phyloP scores from a whole-genome alignment of 2,113 vertebrate species.

The Dascyllus trimaculatus region DNA sequence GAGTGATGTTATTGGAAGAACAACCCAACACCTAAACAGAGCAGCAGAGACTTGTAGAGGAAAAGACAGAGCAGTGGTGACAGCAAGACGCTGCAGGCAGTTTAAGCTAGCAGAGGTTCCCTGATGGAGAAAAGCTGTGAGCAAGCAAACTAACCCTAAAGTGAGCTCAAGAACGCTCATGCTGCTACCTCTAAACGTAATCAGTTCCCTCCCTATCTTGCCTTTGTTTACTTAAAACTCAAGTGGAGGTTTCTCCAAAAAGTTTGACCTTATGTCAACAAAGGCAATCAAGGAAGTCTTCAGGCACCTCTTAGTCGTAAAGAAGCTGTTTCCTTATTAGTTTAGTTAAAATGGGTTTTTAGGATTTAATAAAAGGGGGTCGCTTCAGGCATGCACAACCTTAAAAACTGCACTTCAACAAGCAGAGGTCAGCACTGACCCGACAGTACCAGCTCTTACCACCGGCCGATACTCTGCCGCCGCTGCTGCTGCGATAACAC shows the following conservation, averaged over 20 bases:
- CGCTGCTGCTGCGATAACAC: constrained; percentile 69
- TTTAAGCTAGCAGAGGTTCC: constrained; percentile 43
- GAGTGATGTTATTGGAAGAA: constrained; percentile 50
- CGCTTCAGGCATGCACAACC: constrained; percentile 38
- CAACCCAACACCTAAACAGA: constrained; percentile 43
- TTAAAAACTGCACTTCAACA: constrained; percentile 63
- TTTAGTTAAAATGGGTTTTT: neutral
- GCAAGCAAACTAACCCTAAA: constrained; percentile 27
- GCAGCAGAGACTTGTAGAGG: constrained; percentile 31
- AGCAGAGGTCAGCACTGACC: constrained; percentile 92
- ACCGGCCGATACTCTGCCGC: constrained; percentile 56
- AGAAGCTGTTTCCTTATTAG: neutral
- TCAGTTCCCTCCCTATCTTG: constrained; percentile 24
- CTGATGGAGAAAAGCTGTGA: constrained; percentile 13
- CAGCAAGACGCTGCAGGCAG: constrained; percentile 45
- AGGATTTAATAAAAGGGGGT: neutral
- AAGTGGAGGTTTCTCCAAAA: constrained; percentile 32
- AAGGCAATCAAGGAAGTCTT: constrained; percentile 49
- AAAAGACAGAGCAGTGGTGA: constrained; percentile 28
- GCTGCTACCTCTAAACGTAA: neutral
- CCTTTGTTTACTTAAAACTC: constrained; percentile 79
- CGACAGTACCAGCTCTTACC: constrained; percentile 91
- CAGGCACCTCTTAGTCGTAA: neutral
- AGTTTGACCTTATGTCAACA: constrained; percentile 65
- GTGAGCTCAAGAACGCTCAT: neutral